These are phyloP conservation scores for Brotula barbata DNA, from an alignment of 2,797 vertebrate genomes.

Conservation along the genomic window DNA sequence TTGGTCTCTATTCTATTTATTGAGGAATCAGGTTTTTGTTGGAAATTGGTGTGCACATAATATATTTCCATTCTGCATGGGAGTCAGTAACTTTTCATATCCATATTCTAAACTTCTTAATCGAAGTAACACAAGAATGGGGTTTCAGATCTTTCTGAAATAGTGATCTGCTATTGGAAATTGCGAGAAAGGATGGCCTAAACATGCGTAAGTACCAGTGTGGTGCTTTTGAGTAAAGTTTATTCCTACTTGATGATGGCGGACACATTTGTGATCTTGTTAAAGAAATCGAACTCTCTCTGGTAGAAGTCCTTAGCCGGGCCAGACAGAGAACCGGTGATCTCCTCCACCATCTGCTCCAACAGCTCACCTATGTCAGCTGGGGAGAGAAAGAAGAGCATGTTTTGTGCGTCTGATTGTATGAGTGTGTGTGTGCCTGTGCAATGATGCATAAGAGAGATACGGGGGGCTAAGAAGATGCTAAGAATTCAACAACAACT, in stretches of 20 bases:
- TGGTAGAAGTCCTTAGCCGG: conserved; percentile 96
- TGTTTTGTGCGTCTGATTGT: neutral
- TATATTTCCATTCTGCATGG: too few species aligned
- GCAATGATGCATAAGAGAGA: neutral
- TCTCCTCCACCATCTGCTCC: conserved; percentile 92
- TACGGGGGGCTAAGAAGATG: neutral
- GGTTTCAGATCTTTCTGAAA: too few species aligned
- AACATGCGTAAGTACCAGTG: neutral
- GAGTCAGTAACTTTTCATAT: too few species aligned
- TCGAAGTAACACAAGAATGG: too few species aligned
- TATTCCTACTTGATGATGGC: conserved; percentile 89
- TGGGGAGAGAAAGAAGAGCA: conserved; percentile 48
- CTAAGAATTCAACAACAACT: conserved; percentile 50
- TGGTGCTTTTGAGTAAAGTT: neutral
- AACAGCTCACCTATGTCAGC: conserved; percentile 93
- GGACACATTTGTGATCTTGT: conserved; percentile 94
- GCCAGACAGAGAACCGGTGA: conserved; percentile 90
- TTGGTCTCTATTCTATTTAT: too few species aligned
- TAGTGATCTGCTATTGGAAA: too few species aligned
- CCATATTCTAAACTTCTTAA: too few species aligned
- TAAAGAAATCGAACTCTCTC: conserved; percentile 95
- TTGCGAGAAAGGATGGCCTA: neutral
- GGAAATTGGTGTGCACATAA: too few species aligned
- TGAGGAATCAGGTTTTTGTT: too few species aligned
- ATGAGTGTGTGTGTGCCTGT: neutral